These are phyloP conservation scores for Murina feae DNA, from an alignment of 2,113 vertebrate species.

Conservation along the genomic window DNA sequence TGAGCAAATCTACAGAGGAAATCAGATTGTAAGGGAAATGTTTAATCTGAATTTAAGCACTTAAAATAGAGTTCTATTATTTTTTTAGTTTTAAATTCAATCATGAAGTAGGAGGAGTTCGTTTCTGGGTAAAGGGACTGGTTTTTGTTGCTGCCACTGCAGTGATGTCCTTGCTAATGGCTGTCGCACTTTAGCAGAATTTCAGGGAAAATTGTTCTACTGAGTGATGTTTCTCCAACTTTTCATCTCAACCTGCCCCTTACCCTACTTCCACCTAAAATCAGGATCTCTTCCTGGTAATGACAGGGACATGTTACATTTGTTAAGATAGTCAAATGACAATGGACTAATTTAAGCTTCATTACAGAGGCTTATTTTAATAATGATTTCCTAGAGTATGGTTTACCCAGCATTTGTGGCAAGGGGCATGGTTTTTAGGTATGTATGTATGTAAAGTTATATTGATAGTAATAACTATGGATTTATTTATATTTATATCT, in stretches of 20 bases:
- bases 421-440: neutral
- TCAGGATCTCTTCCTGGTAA: neutral
- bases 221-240: neutral
- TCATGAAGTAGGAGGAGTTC: neutral
- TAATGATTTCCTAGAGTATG: neutral
- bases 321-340: neutral
- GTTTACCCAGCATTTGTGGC: neutral
- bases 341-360: neutral
- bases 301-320: neutral
- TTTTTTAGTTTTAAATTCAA: constrained; percentile 63
- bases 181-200: neutral
- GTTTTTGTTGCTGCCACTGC: neutral
- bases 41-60: constrained; percentile 68
- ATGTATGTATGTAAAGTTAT: neutral
- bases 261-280: neutral
- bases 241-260: neutral
- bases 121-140: neutral
- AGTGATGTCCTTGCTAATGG: neutral
- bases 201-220: neutral
- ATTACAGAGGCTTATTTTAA: neutral
- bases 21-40: constrained; percentile 54
- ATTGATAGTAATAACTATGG: neutral
- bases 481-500: neutral
- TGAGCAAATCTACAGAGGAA: constrained; percentile 67
- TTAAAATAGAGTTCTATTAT: constrained; percentile 60